phyloP scores from a whole-genome alignment of 2,888 invertebrate species.

The Lagria hirta region DNA sequence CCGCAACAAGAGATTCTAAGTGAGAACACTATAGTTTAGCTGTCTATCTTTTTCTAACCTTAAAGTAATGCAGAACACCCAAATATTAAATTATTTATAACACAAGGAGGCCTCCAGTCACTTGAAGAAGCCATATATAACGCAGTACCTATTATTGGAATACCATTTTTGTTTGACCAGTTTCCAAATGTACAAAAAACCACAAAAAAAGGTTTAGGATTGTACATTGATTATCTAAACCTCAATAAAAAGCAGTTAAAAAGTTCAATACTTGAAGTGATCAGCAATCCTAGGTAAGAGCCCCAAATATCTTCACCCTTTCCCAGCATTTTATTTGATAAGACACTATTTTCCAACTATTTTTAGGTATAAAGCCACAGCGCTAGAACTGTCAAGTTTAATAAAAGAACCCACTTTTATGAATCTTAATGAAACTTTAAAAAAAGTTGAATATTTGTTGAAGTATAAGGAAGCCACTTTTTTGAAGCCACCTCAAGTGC shows the following conservation, averaged over 20 bases:
- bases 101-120: constrained; percentile 56
- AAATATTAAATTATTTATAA: constrained; percentile 54
- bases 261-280: constrained; percentile 36
- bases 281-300: constrained; percentile 28
- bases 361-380: constrained; percentile 38
- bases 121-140: constrained; percentile 53
- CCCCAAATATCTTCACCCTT: no score
- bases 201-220: constrained; percentile 42
- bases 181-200: constrained; percentile 41
- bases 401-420: constrained; percentile 39
- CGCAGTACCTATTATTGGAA: constrained; percentile 51
- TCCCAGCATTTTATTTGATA: not conserved
- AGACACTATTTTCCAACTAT: not conserved
- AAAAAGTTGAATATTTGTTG: constrained; percentile 45
- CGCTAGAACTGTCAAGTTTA: constrained; percentile 29
- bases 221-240: constrained; percentile 41
- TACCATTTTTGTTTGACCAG: constrained; percentile 54
- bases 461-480: constrained; percentile 38
- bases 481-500: constrained; percentile 34
- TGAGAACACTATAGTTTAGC: no score
- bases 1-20: constrained; percentile 48
- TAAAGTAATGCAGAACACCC: constrained; percentile 46
- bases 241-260: constrained; percentile 41
- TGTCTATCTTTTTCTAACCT: constrained; percentile 1
- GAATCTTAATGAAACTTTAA: constrained; percentile 39